Conservation (phyloP, 2,113 vertebrate genomes). For the Pachyramphus minor region DNA sequence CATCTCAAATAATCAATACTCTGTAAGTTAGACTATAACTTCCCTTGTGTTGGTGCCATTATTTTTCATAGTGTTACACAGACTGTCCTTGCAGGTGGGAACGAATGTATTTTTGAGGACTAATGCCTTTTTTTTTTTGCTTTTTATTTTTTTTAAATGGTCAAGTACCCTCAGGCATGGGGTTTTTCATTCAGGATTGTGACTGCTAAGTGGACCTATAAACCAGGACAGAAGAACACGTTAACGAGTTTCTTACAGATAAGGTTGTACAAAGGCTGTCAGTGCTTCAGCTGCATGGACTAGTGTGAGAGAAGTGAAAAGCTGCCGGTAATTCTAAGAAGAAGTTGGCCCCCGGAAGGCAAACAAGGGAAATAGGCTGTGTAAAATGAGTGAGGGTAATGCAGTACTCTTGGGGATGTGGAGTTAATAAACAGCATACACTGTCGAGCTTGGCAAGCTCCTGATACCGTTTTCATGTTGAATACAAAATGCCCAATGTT, state of each 20-base stretch:
- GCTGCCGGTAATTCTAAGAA: background rate
- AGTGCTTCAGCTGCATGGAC: background rate
- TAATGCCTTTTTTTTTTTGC: background rate
- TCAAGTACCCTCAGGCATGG: background rate
- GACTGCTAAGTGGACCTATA: background rate
- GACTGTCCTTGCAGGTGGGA: background rate
- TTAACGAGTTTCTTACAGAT: background rate
- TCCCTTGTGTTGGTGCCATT: background rate
- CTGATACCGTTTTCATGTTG: background rate
- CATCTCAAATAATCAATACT: background rate
- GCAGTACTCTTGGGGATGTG: background rate
- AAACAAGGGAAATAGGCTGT: slow-evolving; percentile 1
- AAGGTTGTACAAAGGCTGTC: background rate
- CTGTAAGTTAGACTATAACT: background rate
- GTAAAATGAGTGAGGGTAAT: background rate
- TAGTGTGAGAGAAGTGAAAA: slow-evolving; percentile 4
- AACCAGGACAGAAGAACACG: background rate
- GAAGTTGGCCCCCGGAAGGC: background rate
- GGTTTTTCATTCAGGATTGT: background rate
- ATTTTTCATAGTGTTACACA: background rate
- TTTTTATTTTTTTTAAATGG: background rate
- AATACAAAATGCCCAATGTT: background rate
- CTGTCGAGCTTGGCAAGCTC: background rate
- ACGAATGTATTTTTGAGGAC: background rate
- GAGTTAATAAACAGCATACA: background rate